Percentiles rank a stretch among this genome's conserved stretches.
These are phyloP conservation scores for Pocillopora damicornis DNA, from an alignment of 64 coral and sea anemone species.

Conservation along the genomic window DNA sequence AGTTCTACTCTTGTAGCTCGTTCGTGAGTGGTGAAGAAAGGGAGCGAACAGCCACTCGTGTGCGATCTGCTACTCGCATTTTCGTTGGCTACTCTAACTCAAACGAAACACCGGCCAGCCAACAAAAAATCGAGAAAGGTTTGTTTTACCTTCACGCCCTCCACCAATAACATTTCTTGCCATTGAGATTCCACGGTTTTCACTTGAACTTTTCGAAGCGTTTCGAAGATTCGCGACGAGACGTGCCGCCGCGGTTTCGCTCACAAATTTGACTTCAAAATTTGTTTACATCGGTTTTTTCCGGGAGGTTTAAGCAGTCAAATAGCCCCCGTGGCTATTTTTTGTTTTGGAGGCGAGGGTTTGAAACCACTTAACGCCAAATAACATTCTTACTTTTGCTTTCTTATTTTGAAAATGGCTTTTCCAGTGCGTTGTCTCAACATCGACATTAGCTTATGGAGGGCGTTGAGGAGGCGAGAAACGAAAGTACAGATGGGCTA, in stretches of 20 bases:
- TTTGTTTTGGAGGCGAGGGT: slow-evolving; percentile 11
- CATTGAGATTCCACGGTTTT: slow-evolving; percentile 66
- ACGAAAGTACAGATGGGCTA: slow-evolving; percentile 68
- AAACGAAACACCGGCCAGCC: slow-evolving; percentile 99
- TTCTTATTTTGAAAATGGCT: slow-evolving; percentile 32
- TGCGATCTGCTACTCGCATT: slow-evolving; percentile 94
- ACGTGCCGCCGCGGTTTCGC: slow-evolving; percentile 25
- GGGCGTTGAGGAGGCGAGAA: slow-evolving; percentile 71
- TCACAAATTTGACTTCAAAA: background rate
- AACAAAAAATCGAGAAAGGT: slow-evolving; percentile 99
- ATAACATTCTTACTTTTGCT: slow-evolving; percentile 8
- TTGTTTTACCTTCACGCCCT: slow-evolving; percentile 99
- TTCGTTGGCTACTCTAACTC: slow-evolving; percentile 99
- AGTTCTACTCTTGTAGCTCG: slow-evolving; percentile 74
- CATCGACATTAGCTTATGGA: slow-evolving; percentile 11
- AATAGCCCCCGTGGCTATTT: slow-evolving; percentile 45
- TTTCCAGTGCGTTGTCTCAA: background rate
- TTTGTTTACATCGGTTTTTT: slow-evolving; percentile 35
- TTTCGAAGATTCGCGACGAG: slow-evolving; percentile 23
- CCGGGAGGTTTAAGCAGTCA: slow-evolving; percentile 37
- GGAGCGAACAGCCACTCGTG: slow-evolving; percentile 77
- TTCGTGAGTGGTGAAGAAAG: slow-evolving; percentile 99
- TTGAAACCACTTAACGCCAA: background rate
- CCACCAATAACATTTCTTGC: slow-evolving; percentile 96
- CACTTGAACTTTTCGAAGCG: slow-evolving; percentile 43